Evolutionary conservation across 2,797 vertebrate species (phyloP).

Genomic region (Syngnathus rostellatus): DNA sequence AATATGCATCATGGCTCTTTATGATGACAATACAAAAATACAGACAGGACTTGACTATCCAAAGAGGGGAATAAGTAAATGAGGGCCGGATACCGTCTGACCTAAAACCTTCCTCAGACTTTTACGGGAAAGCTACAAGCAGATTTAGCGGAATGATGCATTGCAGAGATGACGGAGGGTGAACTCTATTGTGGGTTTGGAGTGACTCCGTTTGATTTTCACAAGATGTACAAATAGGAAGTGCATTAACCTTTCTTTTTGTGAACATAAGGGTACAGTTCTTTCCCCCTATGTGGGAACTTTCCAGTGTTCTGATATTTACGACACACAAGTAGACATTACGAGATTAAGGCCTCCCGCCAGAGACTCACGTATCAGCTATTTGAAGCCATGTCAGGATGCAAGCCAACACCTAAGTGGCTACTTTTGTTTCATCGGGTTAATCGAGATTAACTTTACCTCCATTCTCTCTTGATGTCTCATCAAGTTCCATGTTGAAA

Average conservation of each 20-base stretch:
- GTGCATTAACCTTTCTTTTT: neutral
- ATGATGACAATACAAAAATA: neutral
- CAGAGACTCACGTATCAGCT: constrained; percentile 2
- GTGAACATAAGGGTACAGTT: neutral
- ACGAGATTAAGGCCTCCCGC: neutral
- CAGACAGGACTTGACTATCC: neutral
- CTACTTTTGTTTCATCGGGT: neutral
- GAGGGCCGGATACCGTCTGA: neutral
- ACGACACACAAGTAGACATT: constrained; percentile 1
- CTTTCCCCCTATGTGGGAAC: neutral
- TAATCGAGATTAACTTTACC: neutral
- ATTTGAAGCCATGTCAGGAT: constrained; percentile 1
- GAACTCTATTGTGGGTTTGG: neutral
- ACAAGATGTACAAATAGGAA: neutral
- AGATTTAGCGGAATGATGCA: constrained; percentile 27
- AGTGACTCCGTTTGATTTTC: neutral
- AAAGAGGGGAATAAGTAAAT: neutral
- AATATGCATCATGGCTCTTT: neutral
- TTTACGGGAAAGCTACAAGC: constrained; percentile 23
- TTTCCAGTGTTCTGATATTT: neutral
- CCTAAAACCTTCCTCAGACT: constrained; percentile 4
- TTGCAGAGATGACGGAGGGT: constrained; percentile 21
- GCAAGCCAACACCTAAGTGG: constrained; percentile 1
- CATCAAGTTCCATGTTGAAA: neutral
- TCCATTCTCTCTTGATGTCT: neutral